These are phyloP conservation scores for Leucoraja ocellata DNA, from an alignment of 2,797 vertebrate species.

Conservation along the genomic window DNA sequence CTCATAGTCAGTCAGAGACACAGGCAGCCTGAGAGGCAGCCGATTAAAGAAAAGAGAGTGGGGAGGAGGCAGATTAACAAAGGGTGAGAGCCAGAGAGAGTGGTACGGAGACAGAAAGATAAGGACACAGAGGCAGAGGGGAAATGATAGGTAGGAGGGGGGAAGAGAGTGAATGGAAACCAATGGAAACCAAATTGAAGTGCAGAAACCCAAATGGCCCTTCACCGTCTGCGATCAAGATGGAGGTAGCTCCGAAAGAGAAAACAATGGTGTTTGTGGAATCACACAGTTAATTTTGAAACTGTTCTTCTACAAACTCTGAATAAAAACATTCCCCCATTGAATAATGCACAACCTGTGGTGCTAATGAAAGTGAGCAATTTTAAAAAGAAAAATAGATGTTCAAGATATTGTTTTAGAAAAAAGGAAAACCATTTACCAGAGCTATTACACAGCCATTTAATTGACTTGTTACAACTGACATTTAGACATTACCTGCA, in stretches of 20 bases:
- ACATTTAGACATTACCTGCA: conserved; percentile 13
- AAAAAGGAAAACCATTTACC: background rate
- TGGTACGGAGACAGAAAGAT: background rate
- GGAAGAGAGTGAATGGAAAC: background rate
- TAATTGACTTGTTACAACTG: conserved; percentile 13
- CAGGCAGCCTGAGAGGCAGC: too few relatives aligned
- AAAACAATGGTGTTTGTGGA: background rate
- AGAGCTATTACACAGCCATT: background rate
- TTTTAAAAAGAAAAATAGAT: background rate
- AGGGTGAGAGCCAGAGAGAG: background rate
- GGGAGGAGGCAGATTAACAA: background rate
- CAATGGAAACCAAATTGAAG: background rate
- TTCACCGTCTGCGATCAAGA: background rate
- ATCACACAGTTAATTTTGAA: too few relatives aligned
- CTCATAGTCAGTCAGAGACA: too few relatives aligned
- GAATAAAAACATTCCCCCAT: background rate
- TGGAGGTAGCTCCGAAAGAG: background rate
- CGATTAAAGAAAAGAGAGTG: too few relatives aligned
- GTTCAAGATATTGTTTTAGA: background rate
- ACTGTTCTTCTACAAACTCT: background rate
- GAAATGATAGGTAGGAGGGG: background rate
- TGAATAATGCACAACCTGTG: background rate
- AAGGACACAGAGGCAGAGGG: background rate
- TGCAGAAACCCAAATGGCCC: background rate
- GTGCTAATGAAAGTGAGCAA: background rate